Evolutionary conservation across 1,140 invertebrate species (phyloP).

Genomic region (Ooceraea biroi): DNA sequence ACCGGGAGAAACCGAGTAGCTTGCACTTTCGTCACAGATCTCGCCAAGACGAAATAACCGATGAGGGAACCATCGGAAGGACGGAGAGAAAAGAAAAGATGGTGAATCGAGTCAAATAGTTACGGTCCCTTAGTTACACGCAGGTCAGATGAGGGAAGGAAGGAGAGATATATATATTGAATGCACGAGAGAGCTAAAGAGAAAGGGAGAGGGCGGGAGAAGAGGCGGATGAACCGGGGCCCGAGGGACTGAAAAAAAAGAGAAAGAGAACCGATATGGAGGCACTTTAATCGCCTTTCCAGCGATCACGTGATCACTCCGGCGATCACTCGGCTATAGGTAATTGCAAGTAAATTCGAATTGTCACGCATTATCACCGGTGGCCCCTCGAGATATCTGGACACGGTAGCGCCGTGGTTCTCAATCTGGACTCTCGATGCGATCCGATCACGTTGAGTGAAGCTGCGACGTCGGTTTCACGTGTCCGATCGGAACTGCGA

Average conservation of each 20-base stretch:
- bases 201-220: not conserved
- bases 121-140: slow-evolving; percentile 62
- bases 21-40: slow-evolving; percentile 72
- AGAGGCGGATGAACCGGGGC: slow-evolving; percentile 30
- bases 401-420: slow-evolving; percentile 52
- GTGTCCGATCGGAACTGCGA: slow-evolving; percentile 4
- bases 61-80: slow-evolving; percentile 45
- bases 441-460: slow-evolving; percentile 42
- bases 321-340: slow-evolving; percentile 70
- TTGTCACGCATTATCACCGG: slow-evolving; percentile 81
- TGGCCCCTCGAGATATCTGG: slow-evolving; percentile 52
- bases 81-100: slow-evolving; percentile 46
- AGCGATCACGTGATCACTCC: slow-evolving; percentile 72
- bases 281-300: slow-evolving; percentile 71
- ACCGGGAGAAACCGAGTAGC: slow-evolving; percentile 1
- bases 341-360: slow-evolving; percentile 81
- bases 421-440: slow-evolving; percentile 21
- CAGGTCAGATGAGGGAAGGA: slow-evolving; percentile 34
- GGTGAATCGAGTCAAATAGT: slow-evolving; percentile 73
- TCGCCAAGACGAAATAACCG: slow-evolving; percentile 58
- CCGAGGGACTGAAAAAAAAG: slow-evolving; percentile 16
- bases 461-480: not conserved
- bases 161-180: not conserved
- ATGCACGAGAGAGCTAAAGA: not conserved
- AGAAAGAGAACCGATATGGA: slow-evolving; percentile 38